phyloP scores from a whole-genome alignment of 2,888 invertebrate genomes.

The Leptogaster cylindrica region DNA sequence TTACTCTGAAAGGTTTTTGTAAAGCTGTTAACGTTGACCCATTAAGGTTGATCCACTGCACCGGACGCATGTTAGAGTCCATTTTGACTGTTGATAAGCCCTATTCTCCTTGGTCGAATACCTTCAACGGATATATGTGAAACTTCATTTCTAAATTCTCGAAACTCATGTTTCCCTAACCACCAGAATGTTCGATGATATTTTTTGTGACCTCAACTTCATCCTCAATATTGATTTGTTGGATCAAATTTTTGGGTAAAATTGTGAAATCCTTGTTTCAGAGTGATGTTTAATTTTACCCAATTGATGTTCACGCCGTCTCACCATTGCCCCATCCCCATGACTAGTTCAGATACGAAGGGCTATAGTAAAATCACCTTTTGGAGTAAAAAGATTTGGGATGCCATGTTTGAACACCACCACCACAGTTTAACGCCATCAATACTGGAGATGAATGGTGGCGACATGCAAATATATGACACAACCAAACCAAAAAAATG shows the following conservation, averaged over 20 bases:
- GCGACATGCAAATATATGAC: constrained; percentile 37
- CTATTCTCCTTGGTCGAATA: no score
- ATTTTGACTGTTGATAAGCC: no score
- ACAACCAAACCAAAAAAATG: constrained; percentile 19
- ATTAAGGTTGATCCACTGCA: no score
- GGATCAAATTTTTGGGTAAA: background rate
- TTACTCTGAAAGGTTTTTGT: no score
- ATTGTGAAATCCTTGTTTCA: constrained; percentile 3
- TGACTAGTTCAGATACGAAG: background rate
- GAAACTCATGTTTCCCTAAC: constrained; percentile 12
- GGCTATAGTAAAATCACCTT: background rate
- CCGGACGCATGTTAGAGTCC: no score
- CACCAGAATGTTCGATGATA: background rate
- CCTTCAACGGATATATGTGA: no score
- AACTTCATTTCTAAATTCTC: constrained; percentile 4
- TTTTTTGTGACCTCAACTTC: background rate
- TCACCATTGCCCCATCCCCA: background rate
- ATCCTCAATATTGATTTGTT: background rate
- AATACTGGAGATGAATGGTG: constrained; percentile 33
- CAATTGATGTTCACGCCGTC: constrained; percentile 18
- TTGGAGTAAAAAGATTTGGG: background rate
- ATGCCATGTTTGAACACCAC: constrained; percentile 8
- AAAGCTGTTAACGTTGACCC: no score
- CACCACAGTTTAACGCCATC: constrained; percentile 21
- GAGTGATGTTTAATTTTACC: constrained; percentile 29